A percentile compares a stretch with the other conserved stretches of the same genome.
Evolutionary conservation across 2,797 vertebrate genomes (phyloP).

Genomic region (Pachyuromys duprasi): DNA sequence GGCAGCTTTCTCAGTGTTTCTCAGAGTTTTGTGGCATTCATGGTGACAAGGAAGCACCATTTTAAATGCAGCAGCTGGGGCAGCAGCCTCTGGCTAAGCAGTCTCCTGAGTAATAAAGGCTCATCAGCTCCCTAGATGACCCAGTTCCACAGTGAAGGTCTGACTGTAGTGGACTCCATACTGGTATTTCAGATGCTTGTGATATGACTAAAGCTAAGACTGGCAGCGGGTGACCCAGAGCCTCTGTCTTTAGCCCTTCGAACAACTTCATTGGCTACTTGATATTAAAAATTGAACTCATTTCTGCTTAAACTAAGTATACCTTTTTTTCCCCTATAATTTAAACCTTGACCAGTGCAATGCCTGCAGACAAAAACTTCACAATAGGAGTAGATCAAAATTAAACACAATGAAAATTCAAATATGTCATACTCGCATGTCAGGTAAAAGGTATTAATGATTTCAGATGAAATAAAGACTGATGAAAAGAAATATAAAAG

Average conservation of each 20-base stretch:
- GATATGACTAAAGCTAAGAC: neutral
- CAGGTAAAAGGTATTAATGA: neutral
- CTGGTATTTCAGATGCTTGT: neutral
- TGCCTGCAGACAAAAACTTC: neutral
- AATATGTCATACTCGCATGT: neutral
- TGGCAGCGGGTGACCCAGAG: neutral
- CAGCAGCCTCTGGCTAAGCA: neutral
- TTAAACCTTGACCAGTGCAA: constrained; percentile 13
- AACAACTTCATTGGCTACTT: constrained; percentile 7
- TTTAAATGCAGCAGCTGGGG: neutral
- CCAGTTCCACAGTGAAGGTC: neutral
- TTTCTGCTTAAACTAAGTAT: neutral
- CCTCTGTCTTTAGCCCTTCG: neutral
- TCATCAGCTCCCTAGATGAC: neutral
- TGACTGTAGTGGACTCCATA: neutral
- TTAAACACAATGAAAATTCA: constrained; percentile 22
- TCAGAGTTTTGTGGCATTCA: too few relatives aligned
- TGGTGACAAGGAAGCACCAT: neutral
- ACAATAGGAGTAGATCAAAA: neutral
- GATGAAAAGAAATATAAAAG: neutral
- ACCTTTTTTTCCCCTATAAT: neutral
- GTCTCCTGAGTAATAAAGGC: neutral
- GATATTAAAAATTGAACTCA: constrained; percentile 1
- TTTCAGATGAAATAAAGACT: constrained; percentile 12
- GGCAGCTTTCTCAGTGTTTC: neutral